Evolutionary conservation across 2,797 vertebrate species (phyloP).

Genomic region (Myotis planiceps): DNA sequence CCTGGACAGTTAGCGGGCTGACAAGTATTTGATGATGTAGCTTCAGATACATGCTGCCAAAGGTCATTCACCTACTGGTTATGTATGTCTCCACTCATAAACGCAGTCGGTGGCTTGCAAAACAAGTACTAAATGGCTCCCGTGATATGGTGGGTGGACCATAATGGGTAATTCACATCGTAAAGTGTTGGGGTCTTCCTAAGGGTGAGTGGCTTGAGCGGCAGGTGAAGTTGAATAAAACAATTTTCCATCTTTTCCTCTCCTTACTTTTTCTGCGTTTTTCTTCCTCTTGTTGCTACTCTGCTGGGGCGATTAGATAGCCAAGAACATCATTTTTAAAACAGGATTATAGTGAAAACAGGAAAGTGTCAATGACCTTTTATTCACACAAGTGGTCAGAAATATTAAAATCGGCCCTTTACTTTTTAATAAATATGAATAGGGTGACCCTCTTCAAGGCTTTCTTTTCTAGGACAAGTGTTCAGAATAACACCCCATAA

Average conservation of each 20-base stretch:
- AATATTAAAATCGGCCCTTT: conserved; percentile 77
- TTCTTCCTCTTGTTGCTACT: neutral
- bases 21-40: conserved; percentile 31
- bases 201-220: conserved; percentile 31
- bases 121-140: conserved; percentile 26
- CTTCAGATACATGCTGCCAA: neutral
- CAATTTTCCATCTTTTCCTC: neutral
- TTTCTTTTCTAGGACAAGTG: conserved; percentile 53
- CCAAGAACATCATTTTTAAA: conserved; percentile 35
- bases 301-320: neutral
- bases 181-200: neutral
- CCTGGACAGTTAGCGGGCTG: neutral
- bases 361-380: neutral
- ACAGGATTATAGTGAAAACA: neutral
- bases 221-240: conserved; percentile 11
- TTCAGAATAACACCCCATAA: conserved; percentile 54
- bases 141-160: neutral
- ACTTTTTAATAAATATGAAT: conserved; percentile 80
- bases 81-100: neutral
- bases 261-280: neutral
- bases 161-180: neutral
- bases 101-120: conserved; percentile 40
- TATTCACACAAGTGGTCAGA: conserved; percentile 64
- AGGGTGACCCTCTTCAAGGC: conserved; percentile 20
- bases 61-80: conserved; percentile 8